These are phyloP conservation scores for Toxotes jaculatrix DNA, from an alignment of 2,113 vertebrate species.

Conservation along the genomic window DNA sequence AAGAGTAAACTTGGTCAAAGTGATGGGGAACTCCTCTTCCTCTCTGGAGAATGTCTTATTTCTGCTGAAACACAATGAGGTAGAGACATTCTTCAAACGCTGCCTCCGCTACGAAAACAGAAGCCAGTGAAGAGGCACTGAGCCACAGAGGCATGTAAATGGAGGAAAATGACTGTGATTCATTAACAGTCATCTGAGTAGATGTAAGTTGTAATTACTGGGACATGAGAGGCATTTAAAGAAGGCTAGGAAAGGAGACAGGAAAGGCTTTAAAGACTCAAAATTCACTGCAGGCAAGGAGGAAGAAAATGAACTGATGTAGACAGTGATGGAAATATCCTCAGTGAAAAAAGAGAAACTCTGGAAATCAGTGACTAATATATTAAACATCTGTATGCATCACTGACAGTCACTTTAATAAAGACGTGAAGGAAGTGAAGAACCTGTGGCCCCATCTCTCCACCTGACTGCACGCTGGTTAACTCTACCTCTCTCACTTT, in stretches of 20 bases:
- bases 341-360: constrained; percentile 12
- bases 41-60: constrained; percentile 56
- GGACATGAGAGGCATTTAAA: constrained; percentile 29
- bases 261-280: constrained; percentile 20
- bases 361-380: background rate
- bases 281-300: constrained; percentile 48
- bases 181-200: constrained; percentile 33
- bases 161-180: constrained; percentile 11
- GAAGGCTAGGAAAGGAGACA: constrained; percentile 37
- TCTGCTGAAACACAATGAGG: constrained; percentile 84
- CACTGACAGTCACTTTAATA: background rate
- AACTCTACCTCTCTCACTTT: no score
- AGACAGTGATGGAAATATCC: constrained; percentile 32
- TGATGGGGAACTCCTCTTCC: constrained; percentile 74
- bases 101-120: constrained; percentile 46
- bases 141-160: constrained; percentile 20
- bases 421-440: background rate
- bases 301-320: constrained; percentile 37
- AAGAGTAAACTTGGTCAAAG: constrained; percentile 61
- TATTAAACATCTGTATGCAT: background rate
- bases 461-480: no score
- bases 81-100: constrained; percentile 73
- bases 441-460: background rate
- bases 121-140: constrained; percentile 36
- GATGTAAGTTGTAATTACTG: constrained; percentile 25